phyloP scores from a whole-genome alignment of 2,888 invertebrate genomes.

The Pachycephus smyrnensis region DNA sequence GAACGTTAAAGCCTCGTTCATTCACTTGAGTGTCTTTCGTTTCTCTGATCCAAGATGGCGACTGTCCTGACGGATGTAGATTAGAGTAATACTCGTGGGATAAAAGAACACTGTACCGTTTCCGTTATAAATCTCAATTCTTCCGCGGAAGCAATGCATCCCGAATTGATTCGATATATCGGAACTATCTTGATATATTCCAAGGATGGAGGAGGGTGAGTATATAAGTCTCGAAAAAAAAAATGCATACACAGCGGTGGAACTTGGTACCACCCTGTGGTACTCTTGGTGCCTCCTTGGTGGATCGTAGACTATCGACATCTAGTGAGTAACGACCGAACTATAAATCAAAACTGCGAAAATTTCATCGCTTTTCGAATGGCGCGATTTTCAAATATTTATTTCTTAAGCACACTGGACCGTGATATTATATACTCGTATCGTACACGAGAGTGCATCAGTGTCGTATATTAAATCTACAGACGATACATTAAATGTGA shows the following conservation, averaged over 20 bases:
- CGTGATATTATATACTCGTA: neutral
- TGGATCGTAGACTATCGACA: neutral
- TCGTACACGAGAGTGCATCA: neutral
- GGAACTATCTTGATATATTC: neutral
- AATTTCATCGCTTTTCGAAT: neutral
- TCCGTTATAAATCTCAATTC: neutral
- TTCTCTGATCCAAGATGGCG: neutral
- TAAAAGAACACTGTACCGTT: neutral
- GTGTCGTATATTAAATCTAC: neutral
- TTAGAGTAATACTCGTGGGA: neutral
- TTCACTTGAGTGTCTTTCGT: neutral
- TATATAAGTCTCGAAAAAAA: too few species aligned
- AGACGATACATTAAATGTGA: too few species aligned
- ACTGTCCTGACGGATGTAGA: neutral
- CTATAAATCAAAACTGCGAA: neutral
- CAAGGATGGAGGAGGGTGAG: neutral
- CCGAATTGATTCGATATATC: neutral
- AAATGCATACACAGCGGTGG: neutral
- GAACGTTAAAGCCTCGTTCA: neutral
- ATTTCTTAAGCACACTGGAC: neutral
- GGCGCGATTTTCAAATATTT: neutral
- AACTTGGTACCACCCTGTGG: neutral
- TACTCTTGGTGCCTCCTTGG: neutral
- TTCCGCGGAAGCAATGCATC: neutral
- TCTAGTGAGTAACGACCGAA: neutral